Base-by-base conservation (phyloP, 2,113 vertebrate genomes). In the Corvus cornix region DNA sequence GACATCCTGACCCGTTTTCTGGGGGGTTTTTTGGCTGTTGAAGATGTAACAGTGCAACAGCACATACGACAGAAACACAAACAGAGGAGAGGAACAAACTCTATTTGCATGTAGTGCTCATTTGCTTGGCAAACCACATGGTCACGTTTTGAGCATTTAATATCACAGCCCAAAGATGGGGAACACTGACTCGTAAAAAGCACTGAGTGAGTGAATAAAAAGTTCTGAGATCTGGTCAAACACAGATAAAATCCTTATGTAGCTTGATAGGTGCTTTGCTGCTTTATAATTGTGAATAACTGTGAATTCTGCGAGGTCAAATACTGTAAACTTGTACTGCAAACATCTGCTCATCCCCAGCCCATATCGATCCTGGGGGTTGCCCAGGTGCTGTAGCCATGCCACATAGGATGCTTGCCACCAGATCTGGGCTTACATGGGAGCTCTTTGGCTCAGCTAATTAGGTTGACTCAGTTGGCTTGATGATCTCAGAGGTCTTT, bases 21-120 rank as follows among this genome's bases (percentile, higher is more conserved):
- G 26, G 0, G 51, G 8, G 2, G 0, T 0, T 8, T 84, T 89
- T 63, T 46, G 10, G 8, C 33, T 76, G 9, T 22, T 66, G 64
- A 53, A 95, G 63, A 48, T 21, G 10, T 23, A 66, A 44, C n/a
- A 44, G 44, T 37, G n/a, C 7, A 73, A 41, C 18, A 7, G 5
- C 80, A 84, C 24, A 48, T 7, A 56, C 11, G 9, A 76, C 53
- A 77, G 55, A 68, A 83, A 56, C 27, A 83, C 41, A 43, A 88
- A 35, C 17, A 33, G 14, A 3, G 8, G 66, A 68, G 53, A 90
- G 75, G 43, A 80, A 41, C 17, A 88, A 86, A 53, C n/a, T 59
- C 6, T 19, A 14, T 75, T 72, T 55, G 18, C 10, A 30, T 17
- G 31, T 43, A 17, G 22, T 21, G 4, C 13, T 75, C 68, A 28